These are phyloP conservation scores for Triplophysa tibetana DNA, from an alignment of 2,113 vertebrate species.

Conservation along the genomic window DNA sequence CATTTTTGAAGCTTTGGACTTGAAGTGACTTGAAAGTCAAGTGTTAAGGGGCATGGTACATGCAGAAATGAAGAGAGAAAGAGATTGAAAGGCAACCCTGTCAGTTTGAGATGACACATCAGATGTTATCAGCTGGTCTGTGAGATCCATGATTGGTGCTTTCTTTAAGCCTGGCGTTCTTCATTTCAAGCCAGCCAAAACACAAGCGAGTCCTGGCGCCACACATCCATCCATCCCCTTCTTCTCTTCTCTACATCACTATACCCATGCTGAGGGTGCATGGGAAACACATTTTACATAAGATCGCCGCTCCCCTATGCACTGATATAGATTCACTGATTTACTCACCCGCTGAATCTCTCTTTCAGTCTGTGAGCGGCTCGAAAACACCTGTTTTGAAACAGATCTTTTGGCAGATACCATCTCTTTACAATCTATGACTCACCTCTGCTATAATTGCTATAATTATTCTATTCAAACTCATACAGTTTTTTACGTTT, in stretches of 20 bases:
- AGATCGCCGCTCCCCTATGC: background rate
- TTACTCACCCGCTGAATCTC: background rate
- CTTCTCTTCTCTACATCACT: constrained; percentile 25
- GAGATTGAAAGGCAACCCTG: constrained; percentile 41
- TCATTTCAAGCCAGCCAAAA: constrained; percentile 69
- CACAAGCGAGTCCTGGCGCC: constrained; percentile 70
- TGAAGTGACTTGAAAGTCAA: background rate
- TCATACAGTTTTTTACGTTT: background rate
- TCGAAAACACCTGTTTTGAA: constrained; percentile 12
- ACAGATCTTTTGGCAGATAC: background rate
- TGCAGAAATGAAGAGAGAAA: constrained; percentile 35
- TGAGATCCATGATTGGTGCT: constrained; percentile 52
- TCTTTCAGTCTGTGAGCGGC: background rate
- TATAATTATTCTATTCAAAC: background rate
- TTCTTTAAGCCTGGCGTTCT: constrained; percentile 58
- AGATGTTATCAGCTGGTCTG: constrained; percentile 65
- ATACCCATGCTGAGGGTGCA: constrained; percentile 39
- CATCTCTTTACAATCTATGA: background rate
- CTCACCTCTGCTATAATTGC: background rate
- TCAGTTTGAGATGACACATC: constrained; percentile 61
- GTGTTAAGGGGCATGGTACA: background rate
- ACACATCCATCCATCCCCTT: constrained; percentile 20
- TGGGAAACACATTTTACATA: constrained; percentile 55
- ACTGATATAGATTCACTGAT: constrained; percentile 21
- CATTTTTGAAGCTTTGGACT: background rate